These are phyloP conservation scores for human DNA, from an alignment of 2,113 vertebrate genomes.

Conservation along the genomic window DNA sequence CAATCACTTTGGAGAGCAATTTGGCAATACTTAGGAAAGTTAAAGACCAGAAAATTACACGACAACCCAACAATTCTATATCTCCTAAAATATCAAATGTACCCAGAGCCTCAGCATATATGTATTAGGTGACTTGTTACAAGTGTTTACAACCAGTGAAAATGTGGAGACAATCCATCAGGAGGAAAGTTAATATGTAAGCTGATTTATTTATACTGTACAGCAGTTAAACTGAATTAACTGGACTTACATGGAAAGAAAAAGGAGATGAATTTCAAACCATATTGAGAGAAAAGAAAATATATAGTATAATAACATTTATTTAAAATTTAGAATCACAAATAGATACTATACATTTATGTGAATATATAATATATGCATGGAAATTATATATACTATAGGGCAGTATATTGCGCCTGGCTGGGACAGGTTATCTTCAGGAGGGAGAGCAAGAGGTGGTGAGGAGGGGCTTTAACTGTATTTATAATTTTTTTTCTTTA, in stretches of 20 bases:
- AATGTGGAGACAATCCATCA: neutral
- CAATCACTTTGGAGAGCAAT: neutral
- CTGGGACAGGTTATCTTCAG: neutral
- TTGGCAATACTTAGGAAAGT: neutral
- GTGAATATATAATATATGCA: neutral
- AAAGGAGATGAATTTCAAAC: neutral
- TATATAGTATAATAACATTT: neutral
- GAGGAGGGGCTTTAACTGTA: neutral
- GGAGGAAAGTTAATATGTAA: neutral
- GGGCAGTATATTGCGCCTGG: too few relatives aligned
- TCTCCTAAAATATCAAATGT: neutral
- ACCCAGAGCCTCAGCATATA: neutral
- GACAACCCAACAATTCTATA: neutral
- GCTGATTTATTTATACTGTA: neutral
- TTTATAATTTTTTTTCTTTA: neutral
- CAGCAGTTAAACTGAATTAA: neutral
- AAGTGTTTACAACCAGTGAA: neutral
- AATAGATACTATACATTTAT: neutral
- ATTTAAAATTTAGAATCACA: neutral
- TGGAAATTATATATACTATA: neutral
- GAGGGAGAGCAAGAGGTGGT: neutral
- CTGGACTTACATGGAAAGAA: neutral
- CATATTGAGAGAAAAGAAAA: neutral
- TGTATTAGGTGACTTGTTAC: neutral
- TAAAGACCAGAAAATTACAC: neutral